Evolutionary conservation across 1,140 invertebrate species (phyloP), one percentile per base, ranked within the genome.

Genomic region (Heliconius melpomene): DNA sequence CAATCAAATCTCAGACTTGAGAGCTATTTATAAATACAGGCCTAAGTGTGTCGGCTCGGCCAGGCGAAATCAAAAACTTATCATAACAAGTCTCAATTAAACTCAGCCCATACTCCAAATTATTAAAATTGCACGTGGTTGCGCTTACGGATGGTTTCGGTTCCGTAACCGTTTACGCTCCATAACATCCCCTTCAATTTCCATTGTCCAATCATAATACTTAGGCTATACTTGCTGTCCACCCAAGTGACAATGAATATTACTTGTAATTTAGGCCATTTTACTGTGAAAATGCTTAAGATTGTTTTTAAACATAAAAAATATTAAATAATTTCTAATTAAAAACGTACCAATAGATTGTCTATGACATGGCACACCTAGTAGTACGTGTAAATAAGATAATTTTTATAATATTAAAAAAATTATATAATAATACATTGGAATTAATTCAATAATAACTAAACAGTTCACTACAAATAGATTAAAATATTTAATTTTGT

Each of bases 221-320:
- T 83, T 78, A 82, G 84, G 83, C 85, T 86, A 84, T 83, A 88
- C 85, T 89, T 86, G 84, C 82, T 86, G 84, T 83, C 80, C 82
- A 85, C 83, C 85, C 79, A 81, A 86, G 83, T 85, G 73, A 79
- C 29, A 81, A 57, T 72, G 54, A 57, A 77, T 46, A 81, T 54
- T 74, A 80, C 75, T 74, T 73, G 79, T 80, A 83, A 82, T 77
- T 82, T 85, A 85, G 82, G 84, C 81, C 81, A 80, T 77, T 73
- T 75, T 74, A 73, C 76, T 81, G 78, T 81, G 54, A 75, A 81
- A 84, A 73, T 66, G 60, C 23, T 29, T 26, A 26, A 57, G n/a
- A 66, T 66, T 66, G 3, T 66, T 70, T 77, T 81, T 70, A 75
- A 66, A 32, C 23, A 46, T 46, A 46, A 75, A 71, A 79, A 74